Evolutionary conservation across 2,113 vertebrate species (phyloP).

Genomic region (Entelurus aequoreus): DNA sequence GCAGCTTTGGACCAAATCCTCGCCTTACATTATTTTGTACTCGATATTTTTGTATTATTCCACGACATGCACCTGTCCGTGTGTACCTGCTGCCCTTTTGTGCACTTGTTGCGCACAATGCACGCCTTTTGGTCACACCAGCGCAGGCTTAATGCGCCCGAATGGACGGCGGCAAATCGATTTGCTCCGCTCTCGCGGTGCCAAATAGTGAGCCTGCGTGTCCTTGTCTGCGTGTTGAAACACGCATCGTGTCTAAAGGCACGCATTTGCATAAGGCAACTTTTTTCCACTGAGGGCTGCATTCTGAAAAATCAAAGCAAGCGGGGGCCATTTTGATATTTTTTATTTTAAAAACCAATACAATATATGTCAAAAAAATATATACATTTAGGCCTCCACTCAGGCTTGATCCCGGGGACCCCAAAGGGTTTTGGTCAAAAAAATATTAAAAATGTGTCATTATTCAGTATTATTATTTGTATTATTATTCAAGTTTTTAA

Average conservation of each 20-base stretch:
- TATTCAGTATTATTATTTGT: no score
- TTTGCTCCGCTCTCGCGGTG: slow-evolving; percentile 69
- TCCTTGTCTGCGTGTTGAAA: slow-evolving; percentile 31
- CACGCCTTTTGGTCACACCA: slow-evolving; percentile 49
- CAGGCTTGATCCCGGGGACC: no score
- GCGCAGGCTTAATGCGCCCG: slow-evolving; percentile 37
- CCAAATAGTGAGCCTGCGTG: slow-evolving; percentile 23
- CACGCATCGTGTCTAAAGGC: background rate
- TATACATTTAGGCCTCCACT: no score
- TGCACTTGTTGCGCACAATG: slow-evolving; percentile 35
- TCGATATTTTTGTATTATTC: slow-evolving; percentile 28
- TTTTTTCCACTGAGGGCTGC: no score
- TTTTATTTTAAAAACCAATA: no score
- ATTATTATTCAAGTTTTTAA: no score
- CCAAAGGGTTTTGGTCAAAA: no score
- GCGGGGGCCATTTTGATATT: no score
- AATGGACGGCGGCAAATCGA: slow-evolving; percentile 74
- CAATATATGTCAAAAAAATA: no score
- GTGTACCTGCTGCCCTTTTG: slow-evolving; percentile 41
- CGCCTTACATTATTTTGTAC: background rate
- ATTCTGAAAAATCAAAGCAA: no score
- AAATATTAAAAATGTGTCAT: no score
- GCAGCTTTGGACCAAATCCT: slow-evolving; percentile 44
- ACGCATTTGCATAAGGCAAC: no score
- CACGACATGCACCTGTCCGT: slow-evolving; percentile 41